Evolutionary conservation across 2,797 vertebrate genomes (phyloP), one percentile per base, ranked within the genome.

Genomic region (Falco biarmicus): DNA sequence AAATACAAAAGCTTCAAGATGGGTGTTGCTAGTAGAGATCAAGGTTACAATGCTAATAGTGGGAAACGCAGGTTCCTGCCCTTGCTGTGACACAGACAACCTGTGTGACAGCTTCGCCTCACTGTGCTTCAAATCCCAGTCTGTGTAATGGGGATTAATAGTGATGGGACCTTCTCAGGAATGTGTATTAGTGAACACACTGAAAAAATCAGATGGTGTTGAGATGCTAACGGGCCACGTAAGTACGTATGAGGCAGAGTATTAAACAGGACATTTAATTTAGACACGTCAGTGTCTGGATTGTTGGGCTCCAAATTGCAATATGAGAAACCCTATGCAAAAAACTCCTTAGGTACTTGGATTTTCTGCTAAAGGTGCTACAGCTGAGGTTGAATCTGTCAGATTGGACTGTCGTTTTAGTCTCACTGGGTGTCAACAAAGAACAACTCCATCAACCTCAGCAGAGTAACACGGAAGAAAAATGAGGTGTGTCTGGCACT

Each of bases 401-500:
- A 78, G 61, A 24, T 24, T 48, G 59, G 29, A 74, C 57, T 71
- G 68, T 69, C 68, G 29, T 85, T 86, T 84, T 71, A 39, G 13
- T 54, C 56, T 87, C 39, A 37, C 61, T 43, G 53, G 6, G n/a
- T 76, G 34, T 92, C 54, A 93, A 93, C 84, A 92, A 54, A 37
- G 29, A 94, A 37, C 50, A 75, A 10, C 37, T 83, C 78, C 69
- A 69, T 73, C 2, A 0, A n/a, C 69, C 51, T 75, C 70, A 80
- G 66, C 53, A 75, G 47, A 64, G 37, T 43, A 87, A 90, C 47
- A 53, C 0, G 0, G 31, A 68, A 86, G 34, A 84, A 96, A 92
- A 96, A 88, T 59, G 7, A 93, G 89, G 73, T 76, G 88, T 94
- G 91, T 47, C 89, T 85, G 45, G 25, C 78, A 80, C 90, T 93